phyloP scores from a whole-genome alignment of 2,888 invertebrate species.

The Tetragonisca angustula region DNA sequence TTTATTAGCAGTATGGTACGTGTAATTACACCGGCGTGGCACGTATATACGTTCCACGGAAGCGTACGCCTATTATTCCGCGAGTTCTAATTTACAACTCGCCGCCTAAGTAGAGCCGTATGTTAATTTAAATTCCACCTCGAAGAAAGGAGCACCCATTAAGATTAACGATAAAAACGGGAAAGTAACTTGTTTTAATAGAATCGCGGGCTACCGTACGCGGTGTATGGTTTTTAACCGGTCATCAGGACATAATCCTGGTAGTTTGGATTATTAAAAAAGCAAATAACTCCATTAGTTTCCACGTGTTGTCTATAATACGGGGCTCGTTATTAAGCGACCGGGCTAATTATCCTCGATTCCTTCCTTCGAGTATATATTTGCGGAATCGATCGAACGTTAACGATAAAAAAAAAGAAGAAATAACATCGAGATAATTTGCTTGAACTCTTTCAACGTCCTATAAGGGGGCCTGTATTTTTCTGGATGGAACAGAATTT shows the following conservation, averaged over 20 bases:
- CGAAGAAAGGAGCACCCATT: slow-evolving; percentile 37
- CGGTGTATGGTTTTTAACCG: not conserved
- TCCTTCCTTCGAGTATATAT: slow-evolving; percentile 23
- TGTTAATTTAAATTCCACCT: slow-evolving; percentile 48
- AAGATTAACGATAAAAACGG: slow-evolving; percentile 53
- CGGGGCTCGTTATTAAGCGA: slow-evolving; percentile 48
- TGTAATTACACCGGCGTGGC: slow-evolving; percentile 3
- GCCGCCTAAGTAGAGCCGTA: slow-evolving; percentile 26
- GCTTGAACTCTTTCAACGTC: slow-evolving; percentile 17
- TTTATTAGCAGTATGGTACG: slow-evolving; percentile 15
- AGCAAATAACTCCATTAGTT: slow-evolving; percentile 64
- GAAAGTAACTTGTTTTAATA: slow-evolving; percentile 48
- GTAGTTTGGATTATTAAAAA: slow-evolving; percentile 51
- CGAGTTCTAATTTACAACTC: slow-evolving; percentile 40
- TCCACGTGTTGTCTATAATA: slow-evolving; percentile 45
- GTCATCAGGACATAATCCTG: slow-evolving; percentile 27
- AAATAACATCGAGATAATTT: slow-evolving; percentile 41
- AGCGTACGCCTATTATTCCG: slow-evolving; percentile 32
- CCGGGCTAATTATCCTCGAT: slow-evolving; percentile 59
- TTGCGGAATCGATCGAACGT: slow-evolving; percentile 60
- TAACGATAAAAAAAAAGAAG: slow-evolving; percentile 56
- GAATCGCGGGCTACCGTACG: slow-evolving; percentile 6
- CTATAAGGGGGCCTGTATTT: slow-evolving; percentile 3
- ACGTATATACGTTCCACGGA: slow-evolving; percentile 1
- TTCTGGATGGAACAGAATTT: slow-evolving; percentile 18